These are phyloP conservation scores for Chaenogobius annularis DNA, from an alignment of 2,113 vertebrate genomes.

Conservation along the genomic window DNA sequence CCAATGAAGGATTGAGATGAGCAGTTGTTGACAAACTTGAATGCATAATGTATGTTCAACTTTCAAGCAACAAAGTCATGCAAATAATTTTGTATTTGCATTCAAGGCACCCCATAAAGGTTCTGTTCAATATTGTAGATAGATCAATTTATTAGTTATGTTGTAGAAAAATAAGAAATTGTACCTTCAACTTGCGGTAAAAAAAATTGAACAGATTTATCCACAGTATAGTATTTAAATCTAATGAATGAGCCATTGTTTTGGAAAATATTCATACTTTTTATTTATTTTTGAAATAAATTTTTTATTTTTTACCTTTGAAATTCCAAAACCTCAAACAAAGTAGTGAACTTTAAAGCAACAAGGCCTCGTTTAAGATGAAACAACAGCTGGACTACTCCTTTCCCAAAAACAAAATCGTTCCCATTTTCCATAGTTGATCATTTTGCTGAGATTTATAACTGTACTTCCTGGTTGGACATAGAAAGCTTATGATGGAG, in stretches of 20 bases:
- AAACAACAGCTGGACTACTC: no score
- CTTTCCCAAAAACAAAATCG: no score
- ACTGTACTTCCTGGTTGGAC: no score
- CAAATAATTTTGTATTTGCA: neutral
- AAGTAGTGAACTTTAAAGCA: neutral
- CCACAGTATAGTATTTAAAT: neutral
- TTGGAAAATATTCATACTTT: neutral
- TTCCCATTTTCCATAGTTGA: no score
- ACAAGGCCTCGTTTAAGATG: neutral
- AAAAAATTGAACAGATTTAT: neutral
- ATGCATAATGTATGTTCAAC: conserved; percentile 15
- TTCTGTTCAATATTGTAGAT: neutral
- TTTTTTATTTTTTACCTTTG: neutral
- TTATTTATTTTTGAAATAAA: neutral
- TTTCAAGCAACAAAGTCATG: conserved; percentile 11
- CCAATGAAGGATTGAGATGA: neutral
- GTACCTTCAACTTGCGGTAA: neutral
- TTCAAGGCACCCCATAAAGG: neutral
- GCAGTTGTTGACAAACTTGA: conserved; percentile 1
- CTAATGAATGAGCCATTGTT: neutral
- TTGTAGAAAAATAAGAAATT: no score
- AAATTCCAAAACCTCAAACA: neutral
- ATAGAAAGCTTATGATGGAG: no score
- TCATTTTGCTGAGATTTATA: no score
- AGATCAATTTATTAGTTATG: neutral